phyloP scores from a whole-genome alignment of 2,888 invertebrate genomes.

The Zootermopsis nevadensis region DNA sequence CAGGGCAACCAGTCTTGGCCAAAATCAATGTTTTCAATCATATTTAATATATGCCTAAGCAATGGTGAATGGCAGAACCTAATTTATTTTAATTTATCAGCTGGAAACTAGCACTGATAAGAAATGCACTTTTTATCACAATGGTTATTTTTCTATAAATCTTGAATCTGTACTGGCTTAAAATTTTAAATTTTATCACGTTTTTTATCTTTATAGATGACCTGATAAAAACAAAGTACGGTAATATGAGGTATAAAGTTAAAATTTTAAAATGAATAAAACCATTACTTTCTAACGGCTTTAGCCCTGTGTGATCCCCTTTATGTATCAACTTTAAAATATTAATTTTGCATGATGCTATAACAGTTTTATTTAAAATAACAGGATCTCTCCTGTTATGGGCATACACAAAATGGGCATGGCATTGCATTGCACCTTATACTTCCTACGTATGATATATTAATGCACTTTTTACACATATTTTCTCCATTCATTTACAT shows the following conservation, averaged over 20 bases:
- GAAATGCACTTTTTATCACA: not conserved
- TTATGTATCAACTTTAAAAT: conserved; percentile 1
- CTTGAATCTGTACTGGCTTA: not conserved
- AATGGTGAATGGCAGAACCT: not conserved
- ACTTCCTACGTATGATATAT: not conserved
- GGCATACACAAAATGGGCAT: conserved; percentile 23
- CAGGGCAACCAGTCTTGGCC: not conserved
- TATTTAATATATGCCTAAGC: not conserved
- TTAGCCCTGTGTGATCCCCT: conserved; percentile 39
- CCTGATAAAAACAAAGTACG: not conserved
- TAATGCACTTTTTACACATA: conserved; percentile 25
- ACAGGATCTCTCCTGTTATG: not conserved
- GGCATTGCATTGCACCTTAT: not conserved
- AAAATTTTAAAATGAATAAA: conserved; percentile 34
- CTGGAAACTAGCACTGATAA: not conserved
- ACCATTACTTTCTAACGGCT: conserved; percentile 25
- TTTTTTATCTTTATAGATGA: conserved; percentile 1
- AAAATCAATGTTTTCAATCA: conserved; percentile 20
- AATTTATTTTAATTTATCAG: not conserved
- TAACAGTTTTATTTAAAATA: conserved; percentile 28
- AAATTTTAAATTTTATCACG: not conserved
- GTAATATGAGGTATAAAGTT: conserved; percentile 11
- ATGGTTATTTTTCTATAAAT: not conserved
- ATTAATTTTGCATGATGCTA: not conserved
- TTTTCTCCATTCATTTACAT: conserved; percentile 14